phyloP scores from a whole-genome alignment of 1,140 invertebrate genomes.

The Lordiphosa collinella region DNA sequence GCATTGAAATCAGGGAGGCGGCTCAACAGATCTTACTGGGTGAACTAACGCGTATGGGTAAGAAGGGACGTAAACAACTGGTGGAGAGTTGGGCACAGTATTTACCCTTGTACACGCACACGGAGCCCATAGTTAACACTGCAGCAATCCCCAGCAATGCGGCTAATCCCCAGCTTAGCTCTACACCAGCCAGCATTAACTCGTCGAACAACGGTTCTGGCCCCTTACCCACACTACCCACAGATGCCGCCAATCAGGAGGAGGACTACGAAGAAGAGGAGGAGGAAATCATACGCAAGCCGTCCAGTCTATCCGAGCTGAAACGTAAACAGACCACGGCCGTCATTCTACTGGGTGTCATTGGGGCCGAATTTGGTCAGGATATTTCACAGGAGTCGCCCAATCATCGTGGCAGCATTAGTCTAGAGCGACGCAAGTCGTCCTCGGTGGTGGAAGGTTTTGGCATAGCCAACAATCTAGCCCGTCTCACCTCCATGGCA shows the following conservation, averaged over 20 bases:
- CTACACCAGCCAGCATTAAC: too few species aligned
- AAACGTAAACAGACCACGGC: conserved; percentile 98
- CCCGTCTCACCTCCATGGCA: conserved; percentile 94
- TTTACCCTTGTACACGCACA: conserved; percentile 92
- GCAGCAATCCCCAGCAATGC: too few species aligned
- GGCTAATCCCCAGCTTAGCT: too few species aligned
- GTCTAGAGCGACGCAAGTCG: conserved; percentile 86
- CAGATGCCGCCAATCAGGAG: conserved; percentile 61
- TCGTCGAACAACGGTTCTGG: conserved; percentile 2
- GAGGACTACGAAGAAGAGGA: conserved; percentile 92
- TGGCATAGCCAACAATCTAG: conserved; percentile 94
- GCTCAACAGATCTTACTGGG: conserved; percentile 97
- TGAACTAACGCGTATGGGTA: conserved; percentile 93
- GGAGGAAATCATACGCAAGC: conserved; percentile 88
- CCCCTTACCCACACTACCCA: too few species aligned
- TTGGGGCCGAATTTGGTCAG: conserved; percentile 98
- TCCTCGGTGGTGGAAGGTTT: conserved; percentile 94
- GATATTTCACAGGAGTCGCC: conserved; percentile 87
- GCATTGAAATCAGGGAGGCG: conserved; percentile 97
- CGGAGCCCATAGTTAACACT: conserved; percentile 85
- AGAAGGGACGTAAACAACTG: conserved; percentile 93
- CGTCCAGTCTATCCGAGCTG: conserved; percentile 91
- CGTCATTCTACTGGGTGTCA: conserved; percentile 96
- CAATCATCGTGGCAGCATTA: conserved; percentile 69
- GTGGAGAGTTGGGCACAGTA: conserved; percentile 98